Base-by-base conservation (phyloP, 2,797 vertebrate genomes). In the Holocentrus rufus region DNA sequence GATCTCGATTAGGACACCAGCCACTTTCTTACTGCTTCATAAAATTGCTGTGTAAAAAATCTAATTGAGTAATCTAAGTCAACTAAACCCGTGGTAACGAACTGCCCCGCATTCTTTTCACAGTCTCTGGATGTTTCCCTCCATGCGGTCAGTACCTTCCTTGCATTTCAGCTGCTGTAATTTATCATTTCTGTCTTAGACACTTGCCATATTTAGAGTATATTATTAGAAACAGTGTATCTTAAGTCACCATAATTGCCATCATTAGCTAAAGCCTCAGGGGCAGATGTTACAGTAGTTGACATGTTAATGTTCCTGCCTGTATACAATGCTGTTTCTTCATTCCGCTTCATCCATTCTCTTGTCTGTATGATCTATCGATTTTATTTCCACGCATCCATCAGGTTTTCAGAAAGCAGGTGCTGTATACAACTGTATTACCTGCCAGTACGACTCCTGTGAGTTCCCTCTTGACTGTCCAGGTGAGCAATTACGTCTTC, bases 111-210 rank as follows among this genome's bases (percentile, higher is more conserved):
- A n/a, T 84, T 86, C 52, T 77, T 27, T 81, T 72, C 64, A 54
- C 91, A 96, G 95, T 65, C 1, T 88, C 79, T 42, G 85, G 86
- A 81, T 97, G 95, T 82, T n/a, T 94, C 59, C 95, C 95, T 57
- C 95, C 95, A 5, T 96, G 95, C 31, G 95, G 95, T 96, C 76
- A 93, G 95, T 93, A 42, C 25, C 22, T 44, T 52, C 20, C 46
- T 30, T 77, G 18, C 52, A n/a, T 27, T 64, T 57, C 55, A 1
- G 54, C 6, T 67, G 9, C 58, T 65, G 7, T 57, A 6, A 58
- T 15, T 61, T 31, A 55, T 22, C 1, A 66, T 69, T 31, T 57
- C 6, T 54, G 0, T 50, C 50, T 20, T 23, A 23, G 25, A 49
- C 30, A 30, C 15, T 58, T 27, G 25, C 25, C 25, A 27, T 27